phyloP scores from a whole-genome alignment of 1,140 invertebrate genomes.

The Nautilus pompilius region DNA sequence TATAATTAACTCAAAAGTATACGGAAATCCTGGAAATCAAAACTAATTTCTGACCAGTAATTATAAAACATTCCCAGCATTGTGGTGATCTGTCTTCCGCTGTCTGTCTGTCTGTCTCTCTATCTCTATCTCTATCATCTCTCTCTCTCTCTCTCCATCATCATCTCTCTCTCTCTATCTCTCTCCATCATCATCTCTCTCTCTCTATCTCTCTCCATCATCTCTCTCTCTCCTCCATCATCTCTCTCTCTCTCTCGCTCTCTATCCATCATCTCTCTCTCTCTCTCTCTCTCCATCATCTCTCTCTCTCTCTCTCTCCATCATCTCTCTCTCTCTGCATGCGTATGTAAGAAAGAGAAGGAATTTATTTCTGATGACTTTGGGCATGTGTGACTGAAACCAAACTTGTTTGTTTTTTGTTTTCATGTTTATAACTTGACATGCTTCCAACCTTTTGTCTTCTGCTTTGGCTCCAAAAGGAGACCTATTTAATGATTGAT shows the following conservation, averaged over 20 bases:
- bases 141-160: background rate
- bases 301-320: slow-evolving; percentile 5
- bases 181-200: slow-evolving; percentile 1
- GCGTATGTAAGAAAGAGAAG: background rate
- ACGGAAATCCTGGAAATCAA: too few relatives aligned
- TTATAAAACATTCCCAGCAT: too few relatives aligned
- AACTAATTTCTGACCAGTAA: too few relatives aligned
- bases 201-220: slow-evolving; percentile 1
- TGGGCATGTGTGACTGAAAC: background rate
- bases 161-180: background rate
- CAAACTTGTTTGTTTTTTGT: too few relatives aligned
- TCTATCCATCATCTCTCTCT: background rate
- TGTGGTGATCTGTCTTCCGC: background rate
- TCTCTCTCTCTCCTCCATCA: background rate
- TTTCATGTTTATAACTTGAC: too few relatives aligned
- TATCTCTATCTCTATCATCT: background rate
- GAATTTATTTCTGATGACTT: background rate
- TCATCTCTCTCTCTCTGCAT: slow-evolving; percentile 3
- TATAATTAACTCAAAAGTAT: too few relatives aligned
- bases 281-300: background rate
- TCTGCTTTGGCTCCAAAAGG: too few relatives aligned
- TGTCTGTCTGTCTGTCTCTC: background rate
- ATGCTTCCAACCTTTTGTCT: too few relatives aligned
- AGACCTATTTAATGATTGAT: too few relatives aligned
- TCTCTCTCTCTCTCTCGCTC: background rate